Evolutionary conservation across 2,113 vertebrate species (phyloP).

Genomic region (Glaucomys volans): DNA sequence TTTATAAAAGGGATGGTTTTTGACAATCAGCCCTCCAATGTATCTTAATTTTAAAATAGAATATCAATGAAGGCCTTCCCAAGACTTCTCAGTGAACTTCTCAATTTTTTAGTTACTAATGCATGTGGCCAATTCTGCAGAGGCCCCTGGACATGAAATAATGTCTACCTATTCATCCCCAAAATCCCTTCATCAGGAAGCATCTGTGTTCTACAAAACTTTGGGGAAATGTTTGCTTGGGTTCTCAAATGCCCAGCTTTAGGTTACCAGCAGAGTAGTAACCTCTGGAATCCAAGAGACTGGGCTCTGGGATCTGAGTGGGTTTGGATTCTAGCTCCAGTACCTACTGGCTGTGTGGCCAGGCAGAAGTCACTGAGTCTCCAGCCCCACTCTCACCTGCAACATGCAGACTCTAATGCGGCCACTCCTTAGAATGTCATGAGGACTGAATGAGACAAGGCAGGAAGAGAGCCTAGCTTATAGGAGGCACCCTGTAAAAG

Average conservation of each 20-base stretch:
- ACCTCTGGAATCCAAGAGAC: no score
- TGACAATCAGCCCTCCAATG: background rate
- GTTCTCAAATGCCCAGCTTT: background rate
- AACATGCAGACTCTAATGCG: background rate
- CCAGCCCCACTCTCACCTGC: background rate
- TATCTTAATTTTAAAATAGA: background rate
- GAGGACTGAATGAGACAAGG: background rate
- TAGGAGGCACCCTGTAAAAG: background rate
- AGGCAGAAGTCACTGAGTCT: background rate
- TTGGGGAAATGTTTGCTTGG: background rate
- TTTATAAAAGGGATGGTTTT: background rate
- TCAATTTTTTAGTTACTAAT: background rate
- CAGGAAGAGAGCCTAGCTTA: background rate
- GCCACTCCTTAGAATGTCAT: background rate
- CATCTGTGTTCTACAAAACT: background rate
- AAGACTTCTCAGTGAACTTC: background rate
- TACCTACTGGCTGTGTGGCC: background rate
- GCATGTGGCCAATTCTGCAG: background rate
- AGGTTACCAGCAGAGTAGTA: background rate
- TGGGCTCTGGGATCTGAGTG: background rate
- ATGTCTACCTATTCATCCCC: background rate
- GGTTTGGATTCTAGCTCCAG: background rate
- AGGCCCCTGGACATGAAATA: background rate
- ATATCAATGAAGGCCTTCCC: no score
- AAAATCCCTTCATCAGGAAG: background rate